phyloP scores from a whole-genome alignment of 2,113 vertebrate genomes.

The Orycteropus afer region DNA sequence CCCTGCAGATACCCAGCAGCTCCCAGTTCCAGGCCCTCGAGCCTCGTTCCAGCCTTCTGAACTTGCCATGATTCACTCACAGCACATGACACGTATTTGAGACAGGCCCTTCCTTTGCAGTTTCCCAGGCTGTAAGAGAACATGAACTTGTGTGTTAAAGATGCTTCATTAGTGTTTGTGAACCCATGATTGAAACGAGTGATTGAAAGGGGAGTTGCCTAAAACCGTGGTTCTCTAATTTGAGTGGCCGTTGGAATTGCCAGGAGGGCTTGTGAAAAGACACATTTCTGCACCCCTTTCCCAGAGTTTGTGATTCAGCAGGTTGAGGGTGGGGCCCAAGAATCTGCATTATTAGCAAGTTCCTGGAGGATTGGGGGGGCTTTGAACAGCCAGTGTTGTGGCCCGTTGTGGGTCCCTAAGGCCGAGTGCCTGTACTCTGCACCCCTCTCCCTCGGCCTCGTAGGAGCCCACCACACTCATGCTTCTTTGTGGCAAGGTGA shows the following conservation, averaged over 20 bases:
- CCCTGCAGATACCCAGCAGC: background rate
- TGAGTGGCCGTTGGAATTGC: too few relatives aligned
- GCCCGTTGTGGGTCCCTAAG: background rate
- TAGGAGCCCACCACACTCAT: background rate
- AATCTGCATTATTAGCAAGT: background rate
- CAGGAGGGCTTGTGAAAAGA: background rate
- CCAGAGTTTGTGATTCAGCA: background rate
- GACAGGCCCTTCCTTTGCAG: background rate
- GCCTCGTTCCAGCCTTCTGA: background rate
- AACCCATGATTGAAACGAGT: background rate
- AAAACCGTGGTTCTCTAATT: background rate
- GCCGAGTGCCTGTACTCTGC: background rate
- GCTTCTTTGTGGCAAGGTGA: constrained; percentile 48
- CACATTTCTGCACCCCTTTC: too few relatives aligned
- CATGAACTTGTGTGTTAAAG: background rate
- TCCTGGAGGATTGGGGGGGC: background rate
- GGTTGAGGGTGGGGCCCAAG: background rate
- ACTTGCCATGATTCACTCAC: background rate
- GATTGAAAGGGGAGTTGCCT: background rate
- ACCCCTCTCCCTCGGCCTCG: constrained; percentile 53
- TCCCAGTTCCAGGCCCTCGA: background rate
- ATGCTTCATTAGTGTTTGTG: background rate
- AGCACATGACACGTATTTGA: background rate
- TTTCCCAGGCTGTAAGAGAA: background rate
- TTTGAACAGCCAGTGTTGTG: constrained; percentile 44